Evolutionary conservation across 2,113 vertebrate species (phyloP), one percentile per base, ranked within the genome.

Genomic region (Engraulis encrasicolus): DNA sequence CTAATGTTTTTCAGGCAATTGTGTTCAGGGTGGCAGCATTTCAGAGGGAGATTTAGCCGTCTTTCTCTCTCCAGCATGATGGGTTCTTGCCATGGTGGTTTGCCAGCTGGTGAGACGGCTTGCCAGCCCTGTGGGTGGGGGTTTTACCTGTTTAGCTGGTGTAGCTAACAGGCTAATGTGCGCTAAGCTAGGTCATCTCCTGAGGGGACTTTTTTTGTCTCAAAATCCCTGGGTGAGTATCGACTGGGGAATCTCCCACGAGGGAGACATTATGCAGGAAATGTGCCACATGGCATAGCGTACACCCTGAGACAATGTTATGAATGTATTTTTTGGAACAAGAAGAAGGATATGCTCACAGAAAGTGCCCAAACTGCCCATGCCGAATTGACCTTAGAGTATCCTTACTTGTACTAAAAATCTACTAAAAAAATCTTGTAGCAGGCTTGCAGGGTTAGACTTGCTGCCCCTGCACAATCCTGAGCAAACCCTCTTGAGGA

Each of bases 151-250:
- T 74, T 74, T 34, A 74, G 66, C 27, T 15, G 12, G 66, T 74
- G 66, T 74, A 27, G 66, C 66, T 74, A 74, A 74, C 66, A 74
- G 66, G 66, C 27, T 74, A 34, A 74, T 74, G 66, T 74, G 66
- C 66, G 27, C 66, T 34, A 23, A 15, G 66, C 27, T 36, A 74
- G 66, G 23, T 74, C 66, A 74, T 74, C 66, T 4, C 66, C 66
- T 34, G 12, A 36, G 23, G 66, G 66, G 31, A 74, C 3, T 45
- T 74, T 74, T n/a, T 71, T 71, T 74, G 11, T 31, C 27, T 74
- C 66, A 74, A 74, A n/a, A 74, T 74, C 66, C 66, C 66, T 74
- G 66, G 4, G 66, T 34, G 66, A 15, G 27, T 31, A 74, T 74
- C 66, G 14, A 12, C 31, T 6, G 23, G 66, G 66, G 31, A 74